Percentiles rank a stretch among this genome's conserved stretches.
Conservation (phyloP, 2,888 invertebrate species). For the Rhingia campestris region DNA sequence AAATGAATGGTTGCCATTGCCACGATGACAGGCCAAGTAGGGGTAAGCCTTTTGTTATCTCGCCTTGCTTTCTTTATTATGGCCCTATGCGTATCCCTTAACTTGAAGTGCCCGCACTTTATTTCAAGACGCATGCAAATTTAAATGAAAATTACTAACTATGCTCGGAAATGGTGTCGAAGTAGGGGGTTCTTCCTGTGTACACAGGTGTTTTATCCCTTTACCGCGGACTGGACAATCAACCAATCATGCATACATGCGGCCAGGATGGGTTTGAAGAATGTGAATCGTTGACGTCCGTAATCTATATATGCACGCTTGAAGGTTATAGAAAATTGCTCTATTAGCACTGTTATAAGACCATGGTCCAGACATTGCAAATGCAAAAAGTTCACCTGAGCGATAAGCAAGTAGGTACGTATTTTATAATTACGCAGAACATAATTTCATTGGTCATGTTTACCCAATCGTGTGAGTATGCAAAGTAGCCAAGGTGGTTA, state of each 20-base stretch:
- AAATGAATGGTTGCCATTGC: constrained; percentile 63
- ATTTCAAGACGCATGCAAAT: constrained; percentile 33
- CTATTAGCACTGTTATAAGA: constrained; percentile 55
- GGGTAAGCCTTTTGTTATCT: constrained; percentile 60
- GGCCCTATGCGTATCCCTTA: constrained; percentile 15
- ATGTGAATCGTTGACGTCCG: constrained; percentile 45
- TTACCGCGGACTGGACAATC: background rate
- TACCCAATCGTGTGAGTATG: constrained; percentile 70
- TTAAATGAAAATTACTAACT: constrained; percentile 49
- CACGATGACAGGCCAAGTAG: constrained; percentile 62
- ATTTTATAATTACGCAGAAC: constrained; percentile 56
- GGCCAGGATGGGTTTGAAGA: background rate
- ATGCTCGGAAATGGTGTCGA: constrained; percentile 22
- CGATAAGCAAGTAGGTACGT: constrained; percentile 19
- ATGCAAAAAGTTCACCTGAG: constrained; percentile 13
- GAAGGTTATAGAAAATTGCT: constrained; percentile 72
- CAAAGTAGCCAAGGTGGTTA: constrained; percentile 51
- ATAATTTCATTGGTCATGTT: constrained; percentile 63
- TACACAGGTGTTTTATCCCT: constrained; percentile 59
- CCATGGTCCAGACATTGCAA: constrained; percentile 43
- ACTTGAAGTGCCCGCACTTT: constrained; percentile 31
- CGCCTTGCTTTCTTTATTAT: constrained; percentile 9
- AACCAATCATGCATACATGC: constrained; percentile 57
- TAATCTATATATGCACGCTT: constrained; percentile 41
- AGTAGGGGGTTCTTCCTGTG: background rate